These are phyloP conservation scores for Spilosoma lubricipeda DNA, from an alignment of 2,888 invertebrate genomes.

Conservation along the genomic window DNA sequence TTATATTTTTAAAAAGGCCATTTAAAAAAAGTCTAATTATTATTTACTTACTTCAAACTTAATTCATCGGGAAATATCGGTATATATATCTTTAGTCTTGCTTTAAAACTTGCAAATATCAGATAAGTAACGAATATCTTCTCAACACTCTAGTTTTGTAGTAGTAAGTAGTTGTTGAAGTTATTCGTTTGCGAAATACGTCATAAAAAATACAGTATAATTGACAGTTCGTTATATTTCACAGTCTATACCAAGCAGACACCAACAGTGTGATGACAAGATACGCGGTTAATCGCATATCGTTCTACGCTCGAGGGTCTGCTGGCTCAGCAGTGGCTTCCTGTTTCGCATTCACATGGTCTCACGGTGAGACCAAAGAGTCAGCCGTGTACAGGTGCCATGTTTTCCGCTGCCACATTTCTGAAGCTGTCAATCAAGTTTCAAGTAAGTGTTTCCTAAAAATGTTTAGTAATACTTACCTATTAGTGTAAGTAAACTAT, in stretches of 20 bases:
- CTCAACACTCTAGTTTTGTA: not conserved
- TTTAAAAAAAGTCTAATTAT: not conserved
- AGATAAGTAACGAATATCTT: not conserved
- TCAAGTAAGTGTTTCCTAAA: conserved; percentile 84
- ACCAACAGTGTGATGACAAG: conserved; percentile 93
- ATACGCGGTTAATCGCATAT: conserved; percentile 96
- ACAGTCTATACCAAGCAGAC: conserved; percentile 93
- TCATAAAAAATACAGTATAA: not conserved
- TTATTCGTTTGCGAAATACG: not conserved
- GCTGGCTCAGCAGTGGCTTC: conserved; percentile 93
- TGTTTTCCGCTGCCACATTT: conserved; percentile 97
- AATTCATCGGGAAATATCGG: not conserved
- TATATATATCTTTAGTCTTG: not conserved
- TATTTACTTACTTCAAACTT: not conserved
- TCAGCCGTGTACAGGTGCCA: conserved; percentile 98
- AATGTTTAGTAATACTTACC: too few relatives aligned
- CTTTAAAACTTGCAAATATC: not conserved
- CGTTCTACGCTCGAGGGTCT: conserved; percentile 97
- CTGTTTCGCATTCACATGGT: conserved; percentile 99
- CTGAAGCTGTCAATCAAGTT: conserved; percentile 94
- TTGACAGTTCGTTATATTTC: not conserved
- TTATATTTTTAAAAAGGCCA: not conserved
- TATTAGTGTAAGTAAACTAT: too few relatives aligned
- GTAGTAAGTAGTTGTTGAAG: not conserved
- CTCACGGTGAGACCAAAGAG: conserved; percentile 95